phyloP scores from a whole-genome alignment of 35 echinoderm and acorn worm genomes.

The Chiridota heheva region DNA sequence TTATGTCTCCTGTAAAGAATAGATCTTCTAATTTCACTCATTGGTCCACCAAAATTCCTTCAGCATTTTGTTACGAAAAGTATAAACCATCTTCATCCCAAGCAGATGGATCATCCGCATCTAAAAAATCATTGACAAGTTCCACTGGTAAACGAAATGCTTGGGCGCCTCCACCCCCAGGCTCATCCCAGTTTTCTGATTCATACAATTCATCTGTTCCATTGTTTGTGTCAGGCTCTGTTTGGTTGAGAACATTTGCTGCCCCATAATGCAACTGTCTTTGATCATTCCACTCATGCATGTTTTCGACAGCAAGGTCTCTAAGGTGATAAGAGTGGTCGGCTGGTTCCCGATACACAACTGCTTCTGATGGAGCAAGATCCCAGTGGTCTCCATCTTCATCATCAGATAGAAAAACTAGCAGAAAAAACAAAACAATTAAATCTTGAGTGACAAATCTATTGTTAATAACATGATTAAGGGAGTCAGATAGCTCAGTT shows the following conservation, averaged over 20 bases:
- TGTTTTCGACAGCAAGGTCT: constrained; percentile 18
- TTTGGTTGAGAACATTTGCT: neutral
- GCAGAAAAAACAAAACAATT: neutral
- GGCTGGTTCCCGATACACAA: too few species aligned
- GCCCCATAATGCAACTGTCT: constrained; percentile 43
- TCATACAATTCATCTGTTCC: neutral
- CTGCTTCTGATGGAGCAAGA: too few species aligned
- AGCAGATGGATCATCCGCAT: constrained; percentile 21
- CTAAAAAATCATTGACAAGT: constrained; percentile 1
- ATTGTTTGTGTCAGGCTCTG: neutral
- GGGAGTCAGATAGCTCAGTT: too few species aligned
- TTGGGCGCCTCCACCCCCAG: neutral
- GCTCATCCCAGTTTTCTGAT: neutral
- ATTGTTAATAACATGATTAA: too few species aligned
- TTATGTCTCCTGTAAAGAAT: too few species aligned
- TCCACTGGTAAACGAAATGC: neutral
- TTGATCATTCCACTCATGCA: constrained; percentile 28
- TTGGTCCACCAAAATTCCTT: too few species aligned
- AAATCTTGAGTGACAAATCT: too few species aligned
- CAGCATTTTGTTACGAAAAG: too few species aligned
- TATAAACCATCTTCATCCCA: constrained; percentile 34
- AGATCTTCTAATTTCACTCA: too few species aligned
- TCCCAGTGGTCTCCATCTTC: too few species aligned
- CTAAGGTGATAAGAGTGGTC: constrained; percentile 31
- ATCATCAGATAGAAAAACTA: constrained; percentile 38